Evolutionary conservation across 2,888 invertebrate species (phyloP).

Genomic region (Ctena decussata): DNA sequence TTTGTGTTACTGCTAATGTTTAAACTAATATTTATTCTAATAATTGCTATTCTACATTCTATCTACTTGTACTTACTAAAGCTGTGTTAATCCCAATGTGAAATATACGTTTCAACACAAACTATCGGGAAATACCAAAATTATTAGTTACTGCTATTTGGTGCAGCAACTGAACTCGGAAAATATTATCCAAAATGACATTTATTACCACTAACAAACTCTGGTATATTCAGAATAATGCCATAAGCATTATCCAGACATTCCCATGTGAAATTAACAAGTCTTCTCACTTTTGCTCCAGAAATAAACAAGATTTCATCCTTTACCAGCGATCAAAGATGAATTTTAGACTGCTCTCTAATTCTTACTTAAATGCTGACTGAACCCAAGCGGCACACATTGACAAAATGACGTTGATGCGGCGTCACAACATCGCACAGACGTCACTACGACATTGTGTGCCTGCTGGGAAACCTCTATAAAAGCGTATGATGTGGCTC

Average conservation of each 20-base stretch:
- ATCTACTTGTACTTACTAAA: not conserved
- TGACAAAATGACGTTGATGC: too few species aligned
- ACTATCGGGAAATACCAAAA: not conserved
- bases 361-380: too few species aligned
- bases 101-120: not conserved
- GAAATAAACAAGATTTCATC: not conserved
- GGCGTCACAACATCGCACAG: too few species aligned
- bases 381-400: too few species aligned
- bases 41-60: conserved; percentile 11
- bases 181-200: not conserved
- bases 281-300: not conserved
- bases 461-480: too few species aligned
- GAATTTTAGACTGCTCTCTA: too few species aligned
- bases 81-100: not conserved
- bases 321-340: too few species aligned
- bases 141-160: not conserved
- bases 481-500: too few species aligned
- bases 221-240: not conserved
- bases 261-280: conserved; percentile 8
- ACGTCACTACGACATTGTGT: too few species aligned
- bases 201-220: conserved; percentile 1
- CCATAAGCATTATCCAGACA: conserved; percentile 1
- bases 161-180: not conserved
- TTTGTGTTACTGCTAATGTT: conserved; percentile 15
- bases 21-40: conserved; percentile 33